phyloP scores from a whole-genome alignment of 2,797 vertebrate genomes.

The Limnodromus scolopaceus region DNA sequence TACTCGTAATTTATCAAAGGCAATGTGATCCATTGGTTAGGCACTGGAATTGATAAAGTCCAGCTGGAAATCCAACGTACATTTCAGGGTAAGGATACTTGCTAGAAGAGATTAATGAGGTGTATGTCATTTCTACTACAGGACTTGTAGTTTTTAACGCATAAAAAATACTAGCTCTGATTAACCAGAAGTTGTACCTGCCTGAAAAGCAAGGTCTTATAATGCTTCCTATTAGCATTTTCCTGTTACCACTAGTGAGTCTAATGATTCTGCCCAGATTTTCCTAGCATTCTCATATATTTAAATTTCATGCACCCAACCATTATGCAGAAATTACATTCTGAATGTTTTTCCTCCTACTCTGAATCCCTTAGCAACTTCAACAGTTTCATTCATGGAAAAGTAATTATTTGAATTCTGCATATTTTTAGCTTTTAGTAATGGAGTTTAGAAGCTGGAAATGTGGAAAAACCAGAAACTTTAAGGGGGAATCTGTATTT shows the following conservation, averaged over 20 bases:
- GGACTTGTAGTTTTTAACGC: not conserved
- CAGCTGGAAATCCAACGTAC: not conserved
- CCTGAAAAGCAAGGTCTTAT: not conserved
- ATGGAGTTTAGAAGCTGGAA: not conserved
- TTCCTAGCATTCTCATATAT: not conserved
- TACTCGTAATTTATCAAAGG: not conserved
- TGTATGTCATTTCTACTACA: not conserved
- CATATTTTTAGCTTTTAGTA: slow-evolving; percentile 23
- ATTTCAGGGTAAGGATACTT: not conserved
- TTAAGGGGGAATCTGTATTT: not conserved
- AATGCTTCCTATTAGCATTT: not conserved
- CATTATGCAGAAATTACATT: not conserved
- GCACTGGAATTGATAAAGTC: not conserved
- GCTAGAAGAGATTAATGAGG: not conserved
- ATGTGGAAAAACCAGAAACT: not conserved
- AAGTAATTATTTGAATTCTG: slow-evolving; percentile 7
- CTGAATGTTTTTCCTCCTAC: slow-evolving; percentile 1
- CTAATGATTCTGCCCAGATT: not conserved
- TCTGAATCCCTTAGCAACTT: not conserved
- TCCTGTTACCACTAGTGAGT: not conserved
- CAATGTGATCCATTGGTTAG: not conserved
- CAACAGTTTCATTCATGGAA: slow-evolving; percentile 5
- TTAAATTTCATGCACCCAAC: not conserved
- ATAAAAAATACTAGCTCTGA: not conserved
- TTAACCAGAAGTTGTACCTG: not conserved